These are phyloP conservation scores for Phrynocephalus guinanensis DNA, from an alignment of 2,797 vertebrate species.

Conservation along the genomic window DNA sequence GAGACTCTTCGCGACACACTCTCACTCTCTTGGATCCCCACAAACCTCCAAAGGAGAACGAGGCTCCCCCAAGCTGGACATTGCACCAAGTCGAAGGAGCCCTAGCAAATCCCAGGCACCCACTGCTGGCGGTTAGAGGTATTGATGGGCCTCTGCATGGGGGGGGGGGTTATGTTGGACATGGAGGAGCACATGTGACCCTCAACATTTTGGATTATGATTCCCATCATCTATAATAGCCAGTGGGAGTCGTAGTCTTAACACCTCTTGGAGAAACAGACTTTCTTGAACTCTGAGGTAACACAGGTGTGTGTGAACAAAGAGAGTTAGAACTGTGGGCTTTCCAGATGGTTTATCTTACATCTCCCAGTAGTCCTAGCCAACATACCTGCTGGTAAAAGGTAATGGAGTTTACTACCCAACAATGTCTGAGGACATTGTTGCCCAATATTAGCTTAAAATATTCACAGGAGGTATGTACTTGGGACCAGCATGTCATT, in stretches of 20 bases:
- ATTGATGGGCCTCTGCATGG: background rate
- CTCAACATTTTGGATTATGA: background rate
- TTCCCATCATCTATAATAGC: background rate
- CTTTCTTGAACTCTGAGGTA: background rate
- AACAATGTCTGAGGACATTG: no score
- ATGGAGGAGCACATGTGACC: background rate
- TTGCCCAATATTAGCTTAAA: no score
- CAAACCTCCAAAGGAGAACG: constrained; percentile 8
- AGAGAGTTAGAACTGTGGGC: background rate
- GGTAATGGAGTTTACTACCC: no score
- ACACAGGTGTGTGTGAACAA: no score
- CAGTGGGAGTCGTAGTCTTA: background rate
- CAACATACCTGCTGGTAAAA: no score
- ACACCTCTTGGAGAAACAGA: background rate
- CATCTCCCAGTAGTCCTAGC: no score
- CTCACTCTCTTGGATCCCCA: constrained; percentile 24
- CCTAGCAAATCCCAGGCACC: constrained; percentile 20
- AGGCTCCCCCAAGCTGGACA: constrained; percentile 15
- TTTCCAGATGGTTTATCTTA: no score
- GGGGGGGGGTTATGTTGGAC: background rate
- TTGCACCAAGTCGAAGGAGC: constrained; percentile 26
- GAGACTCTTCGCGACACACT: background rate
- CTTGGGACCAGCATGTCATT: background rate
- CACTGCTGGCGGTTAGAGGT: constrained; percentile 34
- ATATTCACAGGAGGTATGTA: background rate